phyloP scores from a whole-genome alignment of 2,797 vertebrate genomes.

The Gymnodraco acuticeps region DNA sequence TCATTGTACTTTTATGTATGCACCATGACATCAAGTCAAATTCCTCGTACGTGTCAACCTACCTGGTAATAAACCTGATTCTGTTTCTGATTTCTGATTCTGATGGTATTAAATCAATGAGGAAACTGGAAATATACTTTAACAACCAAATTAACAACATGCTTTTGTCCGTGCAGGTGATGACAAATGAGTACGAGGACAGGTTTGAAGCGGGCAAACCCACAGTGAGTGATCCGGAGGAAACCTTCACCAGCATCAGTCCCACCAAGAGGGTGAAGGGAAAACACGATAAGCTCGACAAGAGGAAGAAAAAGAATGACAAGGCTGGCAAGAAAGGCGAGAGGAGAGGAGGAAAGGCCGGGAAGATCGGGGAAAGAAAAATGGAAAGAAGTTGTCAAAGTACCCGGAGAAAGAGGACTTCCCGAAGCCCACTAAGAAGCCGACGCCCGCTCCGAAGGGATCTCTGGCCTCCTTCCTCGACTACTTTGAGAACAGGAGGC shows the following conservation, averaged over 20 bases:
- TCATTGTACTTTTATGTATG: no score
- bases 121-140: not conserved
- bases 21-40: no score
- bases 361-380: conserved; percentile 87
- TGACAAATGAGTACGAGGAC: conserved; percentile 91
- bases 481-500: conserved; percentile 94
- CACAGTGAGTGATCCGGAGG: conserved; percentile 81
- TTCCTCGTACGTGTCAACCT: no score
- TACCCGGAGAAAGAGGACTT: conserved; percentile 86
- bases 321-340: conserved; percentile 89
- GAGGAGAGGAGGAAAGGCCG: conserved; percentile 87
- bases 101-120: not conserved
- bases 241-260: conserved; percentile 65
- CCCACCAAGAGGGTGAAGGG: conserved; percentile 87
- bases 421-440: conserved; percentile 86
- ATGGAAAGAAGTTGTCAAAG: conserved; percentile 86
- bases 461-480: conserved; percentile 88
- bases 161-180: conserved; percentile 73
- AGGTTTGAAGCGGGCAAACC: conserved; percentile 85
- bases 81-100: no score
- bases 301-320: conserved; percentile 90
- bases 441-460: conserved; percentile 80
- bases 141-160: not conserved
- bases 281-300: conserved; percentile 87
- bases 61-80: no score